A percentile compares a stretch with the other conserved stretches of the same genome.
phyloP scores from a whole-genome alignment of 2,113 vertebrate genomes.

The Xenus cinereus region DNA sequence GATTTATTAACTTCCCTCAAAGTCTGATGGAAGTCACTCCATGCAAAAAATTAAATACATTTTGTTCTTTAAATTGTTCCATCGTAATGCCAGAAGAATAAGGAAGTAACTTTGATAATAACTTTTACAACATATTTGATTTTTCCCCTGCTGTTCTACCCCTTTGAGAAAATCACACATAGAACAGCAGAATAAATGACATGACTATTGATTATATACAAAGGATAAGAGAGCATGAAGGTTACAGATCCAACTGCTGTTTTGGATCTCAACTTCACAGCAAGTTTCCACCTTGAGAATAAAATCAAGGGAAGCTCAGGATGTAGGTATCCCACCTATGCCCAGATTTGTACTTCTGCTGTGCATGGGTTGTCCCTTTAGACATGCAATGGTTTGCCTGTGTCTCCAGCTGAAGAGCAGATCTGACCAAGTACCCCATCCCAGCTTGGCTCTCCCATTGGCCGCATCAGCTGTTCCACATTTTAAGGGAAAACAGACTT shows the following conservation, averaged over 20 bases:
- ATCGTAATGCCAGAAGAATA: constrained; percentile 15
- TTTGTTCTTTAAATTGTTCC: constrained; percentile 34
- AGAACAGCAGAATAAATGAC: not conserved
- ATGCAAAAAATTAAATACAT: constrained; percentile 50
- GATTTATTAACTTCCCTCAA: constrained; percentile 72
- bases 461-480: not conserved
- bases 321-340: not conserved
- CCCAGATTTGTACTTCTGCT: not conserved
- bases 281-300: not conserved
- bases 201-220: not conserved
- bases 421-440: not conserved
- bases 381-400: not conserved
- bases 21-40: constrained; percentile 52
- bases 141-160: not conserved
- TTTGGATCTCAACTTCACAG: not conserved
- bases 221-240: not conserved
- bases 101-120: not conserved
- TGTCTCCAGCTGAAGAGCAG: not conserved
- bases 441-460: not conserved
- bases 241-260: not conserved
- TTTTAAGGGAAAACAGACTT: not conserved
- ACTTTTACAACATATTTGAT: not conserved
- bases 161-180: not conserved
- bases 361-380: not conserved
- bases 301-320: not conserved